A percentile compares a stretch with the other conserved stretches of the same genome.
Conservation (phyloP, 1,140 invertebrate species). For the Kradibia gibbosae region DNA sequence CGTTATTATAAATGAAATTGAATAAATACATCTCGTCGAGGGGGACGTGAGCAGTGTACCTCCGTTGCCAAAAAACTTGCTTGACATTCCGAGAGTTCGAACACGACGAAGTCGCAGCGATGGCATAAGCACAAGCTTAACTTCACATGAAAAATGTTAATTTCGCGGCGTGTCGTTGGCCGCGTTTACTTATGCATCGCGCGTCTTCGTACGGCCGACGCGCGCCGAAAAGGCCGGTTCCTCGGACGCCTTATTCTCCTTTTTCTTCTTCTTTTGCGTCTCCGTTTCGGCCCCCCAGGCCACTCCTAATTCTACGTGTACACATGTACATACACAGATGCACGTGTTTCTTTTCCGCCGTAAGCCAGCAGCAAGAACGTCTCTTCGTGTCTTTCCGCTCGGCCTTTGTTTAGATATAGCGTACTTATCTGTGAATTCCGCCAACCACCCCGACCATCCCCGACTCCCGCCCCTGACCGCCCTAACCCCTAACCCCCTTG, state of each 20-base stretch:
- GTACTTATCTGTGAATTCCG: neutral
- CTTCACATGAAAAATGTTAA: constrained; percentile 34
- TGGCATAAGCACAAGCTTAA: neutral
- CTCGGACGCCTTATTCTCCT: neutral
- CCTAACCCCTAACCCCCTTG: too few relatives aligned
- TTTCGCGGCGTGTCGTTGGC: constrained; percentile 25
- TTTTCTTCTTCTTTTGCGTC: neutral
- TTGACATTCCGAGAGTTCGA: constrained; percentile 20
- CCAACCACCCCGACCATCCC: too few relatives aligned
- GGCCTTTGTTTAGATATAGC: constrained; percentile 12
- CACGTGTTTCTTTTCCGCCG: constrained; percentile 19
- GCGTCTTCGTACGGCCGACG: constrained; percentile 7
- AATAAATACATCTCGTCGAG: neutral
- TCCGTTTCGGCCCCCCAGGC: neutral
- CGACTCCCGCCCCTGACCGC: too few relatives aligned
- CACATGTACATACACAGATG: constrained; percentile 1
- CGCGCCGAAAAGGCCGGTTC: constrained; percentile 34
- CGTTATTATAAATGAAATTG: neutral
- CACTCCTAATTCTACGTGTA: constrained; percentile 32
- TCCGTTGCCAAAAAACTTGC: neutral
- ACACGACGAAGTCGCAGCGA: neutral
- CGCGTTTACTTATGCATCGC: constrained; percentile 41
- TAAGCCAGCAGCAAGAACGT: neutral
- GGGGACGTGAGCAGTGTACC: neutral
- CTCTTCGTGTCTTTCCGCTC: neutral